Evolutionary conservation across 2,888 invertebrate genomes (phyloP).

Genomic region (Pristionchus japonicus): DNA sequence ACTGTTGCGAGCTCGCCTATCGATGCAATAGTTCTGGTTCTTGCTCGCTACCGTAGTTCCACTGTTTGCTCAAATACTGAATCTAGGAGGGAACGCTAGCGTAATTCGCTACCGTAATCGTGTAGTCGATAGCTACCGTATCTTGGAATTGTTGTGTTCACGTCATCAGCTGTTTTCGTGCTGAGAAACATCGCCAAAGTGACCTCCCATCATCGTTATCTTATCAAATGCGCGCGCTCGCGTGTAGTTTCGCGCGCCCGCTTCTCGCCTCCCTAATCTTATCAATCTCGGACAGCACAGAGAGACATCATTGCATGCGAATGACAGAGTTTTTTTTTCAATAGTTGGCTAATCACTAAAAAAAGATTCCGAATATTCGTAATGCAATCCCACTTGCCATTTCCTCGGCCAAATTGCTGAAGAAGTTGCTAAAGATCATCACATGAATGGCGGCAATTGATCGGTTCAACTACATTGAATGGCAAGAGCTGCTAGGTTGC

Average conservation of each 20-base stretch:
- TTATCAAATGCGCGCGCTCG: not conserved
- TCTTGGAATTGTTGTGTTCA: not conserved
- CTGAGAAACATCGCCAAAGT: not conserved
- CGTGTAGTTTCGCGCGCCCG: not conserved
- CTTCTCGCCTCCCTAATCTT: not conserved
- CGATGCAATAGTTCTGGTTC: too few relatives aligned
- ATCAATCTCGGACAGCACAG: not conserved
- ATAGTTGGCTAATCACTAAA: too few relatives aligned
- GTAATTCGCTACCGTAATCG: not conserved
- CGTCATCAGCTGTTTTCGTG: not conserved
- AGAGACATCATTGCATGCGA: not conserved
- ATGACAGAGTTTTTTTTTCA: too few relatives aligned
- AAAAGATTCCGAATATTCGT: not conserved
- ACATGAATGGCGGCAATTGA: too few relatives aligned
- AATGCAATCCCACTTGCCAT: too few relatives aligned
- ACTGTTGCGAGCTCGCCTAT: slow-evolving; percentile 18
- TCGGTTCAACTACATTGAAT: too few relatives aligned
- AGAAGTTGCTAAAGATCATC: too few relatives aligned
- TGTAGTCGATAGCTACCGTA: not conserved
- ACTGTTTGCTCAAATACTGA: not conserved
- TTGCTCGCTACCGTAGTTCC: not conserved
- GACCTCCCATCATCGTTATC: not conserved
- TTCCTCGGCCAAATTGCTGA: too few relatives aligned
- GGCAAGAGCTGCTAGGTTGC: too few relatives aligned
- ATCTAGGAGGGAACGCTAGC: not conserved